A percentile compares a stretch with the other conserved stretches of the same genome.
Conservation (phyloP, 2,113 vertebrate species). For the Muntiacus reevesi region DNA sequence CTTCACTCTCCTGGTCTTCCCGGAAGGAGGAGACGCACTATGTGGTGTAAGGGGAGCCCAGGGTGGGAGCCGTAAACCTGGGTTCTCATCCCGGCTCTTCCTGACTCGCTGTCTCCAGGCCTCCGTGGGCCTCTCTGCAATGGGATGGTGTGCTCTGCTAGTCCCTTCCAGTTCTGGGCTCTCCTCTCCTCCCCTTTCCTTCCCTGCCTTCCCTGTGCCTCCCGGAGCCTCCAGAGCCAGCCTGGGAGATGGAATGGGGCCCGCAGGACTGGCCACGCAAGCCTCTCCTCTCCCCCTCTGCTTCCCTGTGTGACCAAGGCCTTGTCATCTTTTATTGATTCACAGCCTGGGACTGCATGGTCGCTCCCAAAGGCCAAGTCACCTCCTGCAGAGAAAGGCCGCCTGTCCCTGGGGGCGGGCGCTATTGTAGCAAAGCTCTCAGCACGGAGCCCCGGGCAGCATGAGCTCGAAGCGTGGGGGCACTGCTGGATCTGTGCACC, state of each 20-base stretch:
- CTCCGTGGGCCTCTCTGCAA: neutral
- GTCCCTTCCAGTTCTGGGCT: neutral
- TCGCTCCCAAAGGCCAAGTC: neutral
- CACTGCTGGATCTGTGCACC: neutral
- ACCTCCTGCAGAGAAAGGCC: neutral
- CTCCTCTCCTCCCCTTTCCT: neutral
- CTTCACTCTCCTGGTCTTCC: neutral
- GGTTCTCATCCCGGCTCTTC: neutral
- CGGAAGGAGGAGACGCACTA: neutral
- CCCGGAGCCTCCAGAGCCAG: neutral
- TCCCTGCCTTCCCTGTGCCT: neutral
- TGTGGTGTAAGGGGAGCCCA: neutral
- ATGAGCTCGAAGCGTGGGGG: rapidly evolving
- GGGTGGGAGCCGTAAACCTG: neutral
- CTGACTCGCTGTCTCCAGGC: rapidly evolving
- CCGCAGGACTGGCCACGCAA: neutral
- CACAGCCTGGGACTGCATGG: neutral
- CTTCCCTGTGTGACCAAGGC: neutral
- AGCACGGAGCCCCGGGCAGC: rapidly evolving
- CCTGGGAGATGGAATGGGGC: neutral
- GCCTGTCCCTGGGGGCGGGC: neutral
- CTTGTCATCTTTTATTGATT: neutral
- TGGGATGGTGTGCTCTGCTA: rapidly evolving
- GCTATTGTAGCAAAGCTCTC: neutral
- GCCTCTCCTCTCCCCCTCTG: neutral